Conservation (phyloP, 2,797 vertebrate genomes). For the Lacerta viridis region DNA sequence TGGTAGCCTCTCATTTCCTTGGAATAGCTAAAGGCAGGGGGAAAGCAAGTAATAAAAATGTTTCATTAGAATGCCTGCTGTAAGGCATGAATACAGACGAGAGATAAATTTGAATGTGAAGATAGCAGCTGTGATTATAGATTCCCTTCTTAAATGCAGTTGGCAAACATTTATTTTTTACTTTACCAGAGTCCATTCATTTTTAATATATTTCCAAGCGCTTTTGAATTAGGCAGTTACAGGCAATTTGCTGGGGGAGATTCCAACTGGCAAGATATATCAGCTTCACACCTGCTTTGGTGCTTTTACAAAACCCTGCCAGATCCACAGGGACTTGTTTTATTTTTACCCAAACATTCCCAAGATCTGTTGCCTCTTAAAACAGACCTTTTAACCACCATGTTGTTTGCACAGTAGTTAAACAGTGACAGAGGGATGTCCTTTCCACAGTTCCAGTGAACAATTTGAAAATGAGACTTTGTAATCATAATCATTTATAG, state of each 20-base stretch:
- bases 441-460: not conserved
- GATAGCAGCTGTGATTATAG: conserved; percentile 20
- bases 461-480: conserved; percentile 1
- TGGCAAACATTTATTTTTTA: conserved; percentile 29
- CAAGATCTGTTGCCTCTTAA: not conserved
- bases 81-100: not conserved
- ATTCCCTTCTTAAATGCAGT: conserved; percentile 23
- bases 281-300: conserved; percentile 22
- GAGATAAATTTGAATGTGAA: conserved; percentile 18
- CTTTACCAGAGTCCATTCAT: not conserved
- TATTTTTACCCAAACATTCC: not conserved
- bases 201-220: conserved; percentile 24
- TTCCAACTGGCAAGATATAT: not conserved
- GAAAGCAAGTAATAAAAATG: conserved; percentile 22
- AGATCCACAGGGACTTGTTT: not conserved
- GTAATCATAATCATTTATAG: not conserved
- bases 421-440: not conserved
- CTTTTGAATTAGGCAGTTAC: conserved; percentile 31
- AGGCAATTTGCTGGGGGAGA: conserved; percentile 17
- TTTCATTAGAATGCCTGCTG: conserved; percentile 29
- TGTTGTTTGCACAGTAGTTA: not conserved
- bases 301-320: not conserved
- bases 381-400: not conserved
- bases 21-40: not conserved
- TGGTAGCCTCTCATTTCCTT: conserved; percentile 13